Evolutionary conservation across 2,888 invertebrate species (phyloP), one percentile per base, ranked within the genome.

Genomic region (Cantharis rufa): DNA sequence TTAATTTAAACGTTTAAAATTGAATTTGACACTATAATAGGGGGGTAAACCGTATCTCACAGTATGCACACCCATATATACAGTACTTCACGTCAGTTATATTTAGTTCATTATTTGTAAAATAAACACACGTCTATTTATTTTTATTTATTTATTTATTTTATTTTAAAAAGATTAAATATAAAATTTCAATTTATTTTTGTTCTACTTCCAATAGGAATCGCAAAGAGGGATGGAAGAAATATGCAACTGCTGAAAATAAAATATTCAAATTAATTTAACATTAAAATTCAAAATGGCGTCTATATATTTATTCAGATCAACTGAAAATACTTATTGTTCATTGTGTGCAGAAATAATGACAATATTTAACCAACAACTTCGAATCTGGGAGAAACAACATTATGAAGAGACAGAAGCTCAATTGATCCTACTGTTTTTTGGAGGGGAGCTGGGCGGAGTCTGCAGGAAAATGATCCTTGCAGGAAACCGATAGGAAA

Each of bases 331-430:
- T 72, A 73, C 70, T 74, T 70, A 75, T 75, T 77, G 77, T 79
- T 68, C 74, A 74, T 78, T 74, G 73, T 74, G 66, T 71, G 71
- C 71, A 72, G 74, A 78, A 80, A 78, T 78, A 76, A 76, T 76
- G 74, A 76, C 73, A 83, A 83, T 83, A 83, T 82, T 83, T 83
- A 82, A 81, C 79, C 81, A 82, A 82, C 82, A 82, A 82, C 81
- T 80, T 80, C 76, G 80, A 82, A 79, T 77, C 79, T 78, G 77
- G 74, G 69, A 80, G 78, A 76, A 79, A 80, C 76, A 78, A 79
- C 76, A 74, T 76, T 76, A 78, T 73, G 62, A 73, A 66, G 75
- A 82, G 78, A 76, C 78, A 79, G 78, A 80, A 80, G 79, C 76
- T 78, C 72, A 77, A 74, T 77, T 73, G 77, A 80, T 81, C 78